Conservation (phyloP, 2,888 invertebrate genomes). For the Orthosia cruda region DNA sequence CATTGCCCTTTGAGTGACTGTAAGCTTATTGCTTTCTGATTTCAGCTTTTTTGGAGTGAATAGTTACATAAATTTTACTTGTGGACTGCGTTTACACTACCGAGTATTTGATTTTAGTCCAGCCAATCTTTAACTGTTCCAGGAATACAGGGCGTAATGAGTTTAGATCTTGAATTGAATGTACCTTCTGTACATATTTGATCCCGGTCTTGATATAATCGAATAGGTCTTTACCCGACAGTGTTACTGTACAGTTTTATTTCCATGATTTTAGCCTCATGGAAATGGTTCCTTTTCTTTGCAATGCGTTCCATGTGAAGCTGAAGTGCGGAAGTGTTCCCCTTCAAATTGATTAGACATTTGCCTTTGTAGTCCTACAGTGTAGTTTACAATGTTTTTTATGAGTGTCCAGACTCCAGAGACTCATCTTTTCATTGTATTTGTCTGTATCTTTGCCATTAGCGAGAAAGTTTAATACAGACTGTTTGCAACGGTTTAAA, state of each 20-base stretch:
- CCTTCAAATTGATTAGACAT: slow-evolving; percentile 60
- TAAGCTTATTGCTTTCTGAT: no score
- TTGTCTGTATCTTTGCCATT: not conserved
- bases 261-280: slow-evolving; percentile 65
- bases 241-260: slow-evolving; percentile 66
- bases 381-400: slow-evolving; percentile 31
- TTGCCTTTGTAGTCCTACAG: slow-evolving; percentile 39
- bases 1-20: no score
- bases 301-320: slow-evolving; percentile 47
- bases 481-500: not conserved
- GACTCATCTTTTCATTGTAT: slow-evolving; percentile 4
- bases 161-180: not conserved
- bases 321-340: slow-evolving; percentile 43
- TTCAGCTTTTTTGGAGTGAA: no score
- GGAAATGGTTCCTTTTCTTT: slow-evolving; percentile 63
- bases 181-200: slow-evolving; percentile 28
- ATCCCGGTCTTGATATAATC: slow-evolving; percentile 66
- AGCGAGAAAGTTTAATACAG: not conserved
- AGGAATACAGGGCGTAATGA: no score
- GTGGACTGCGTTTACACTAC: not conserved
- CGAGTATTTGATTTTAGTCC: not conserved
- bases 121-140: no score
- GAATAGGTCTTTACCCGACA: slow-evolving; percentile 65
- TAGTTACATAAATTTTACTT: not conserved
- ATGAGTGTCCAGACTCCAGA: slow-evolving; percentile 1